Base-by-base conservation (phyloP, 2,888 invertebrate species). In the Polyommatus icarus region DNA sequence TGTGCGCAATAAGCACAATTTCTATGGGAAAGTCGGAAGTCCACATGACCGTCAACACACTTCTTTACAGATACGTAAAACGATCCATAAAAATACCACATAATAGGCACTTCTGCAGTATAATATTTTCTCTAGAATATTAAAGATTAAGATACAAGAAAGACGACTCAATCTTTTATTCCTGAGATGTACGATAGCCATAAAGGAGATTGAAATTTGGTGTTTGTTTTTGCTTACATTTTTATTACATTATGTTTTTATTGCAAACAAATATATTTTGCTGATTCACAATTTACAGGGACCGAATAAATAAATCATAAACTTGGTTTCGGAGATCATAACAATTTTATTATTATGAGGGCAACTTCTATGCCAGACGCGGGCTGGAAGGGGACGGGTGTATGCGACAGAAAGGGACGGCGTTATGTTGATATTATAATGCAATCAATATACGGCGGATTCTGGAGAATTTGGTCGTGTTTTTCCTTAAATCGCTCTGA, bases 231-330 rank as follows among this genome's bases (percentile, higher is more conserved):
- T 80, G 80, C 77, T 79, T 73, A 78, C 77, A 79, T 79, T 79
- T 80, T 80, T 80, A 80, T 80, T 78, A 81, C 78, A 82, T 82
- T 81, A 81, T 80, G 81, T 82, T 83, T 82, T 84, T 83, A 83
- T 83, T 83, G 81, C 81, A 80, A 78, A 78, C 80, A 80, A 82
- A 82, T 82, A 82, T 81, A 83, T 82, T 82, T 80, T 79, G 80
- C 81, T 80, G 84, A 85, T 83, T 84, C 84, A 77, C 80, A 82
- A 88, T 88, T 87, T 87, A 86, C 87, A 85, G 82, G 83, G 81
- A 81, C 83, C 83, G 83, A 85, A 89, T 91, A 91, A 90, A 91
- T 90, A 92, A 90, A 91, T 90, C 91, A 88, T 90, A 87, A 90
- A 91, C 83, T 88, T 85, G 85, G 84, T 81, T 85, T 81, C 82